These are phyloP conservation scores for Desoria tigrina DNA, from an alignment of 2,888 invertebrate species.

Conservation along the genomic window DNA sequence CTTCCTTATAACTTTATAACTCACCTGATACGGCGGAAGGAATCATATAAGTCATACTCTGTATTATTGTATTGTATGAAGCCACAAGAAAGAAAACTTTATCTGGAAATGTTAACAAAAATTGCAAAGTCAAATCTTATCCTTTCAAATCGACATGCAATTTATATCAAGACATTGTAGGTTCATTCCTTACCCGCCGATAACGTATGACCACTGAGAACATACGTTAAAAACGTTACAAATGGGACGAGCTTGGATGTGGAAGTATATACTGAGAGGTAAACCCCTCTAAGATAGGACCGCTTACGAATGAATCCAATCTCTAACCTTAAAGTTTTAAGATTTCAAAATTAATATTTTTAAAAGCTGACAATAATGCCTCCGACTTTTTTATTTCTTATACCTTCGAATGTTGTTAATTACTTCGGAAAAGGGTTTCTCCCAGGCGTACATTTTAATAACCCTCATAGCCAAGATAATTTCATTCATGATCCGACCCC, in stretches of 20 bases:
- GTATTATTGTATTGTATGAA: constrained; percentile 80
- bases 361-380: background rate
- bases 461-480: constrained; percentile 90
- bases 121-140: too few species aligned
- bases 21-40: constrained; percentile 82
- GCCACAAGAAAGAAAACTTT: constrained; percentile 81
- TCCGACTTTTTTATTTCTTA: too few species aligned
- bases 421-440: constrained; percentile 80
- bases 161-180: too few species aligned
- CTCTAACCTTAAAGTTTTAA: constrained; percentile 62
- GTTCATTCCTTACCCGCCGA: too few species aligned
- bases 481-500: constrained; percentile 92
- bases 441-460: constrained; percentile 67
- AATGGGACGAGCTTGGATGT: constrained; percentile 81
- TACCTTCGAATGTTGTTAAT: constrained; percentile 73
- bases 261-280: constrained; percentile 67
- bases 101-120: too few species aligned
- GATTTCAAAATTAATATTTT: background rate
- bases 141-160: too few species aligned
- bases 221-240: constrained; percentile 74
- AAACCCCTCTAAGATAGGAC: constrained; percentile 67
- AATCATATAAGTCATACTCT: constrained; percentile 81
- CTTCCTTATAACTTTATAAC: too few species aligned
- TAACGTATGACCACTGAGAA: constrained; percentile 65
- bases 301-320: constrained; percentile 67